These are phyloP conservation scores for Steinernema feltiae DNA, from an alignment of 1,140 invertebrate genomes.

Conservation along the genomic window DNA sequence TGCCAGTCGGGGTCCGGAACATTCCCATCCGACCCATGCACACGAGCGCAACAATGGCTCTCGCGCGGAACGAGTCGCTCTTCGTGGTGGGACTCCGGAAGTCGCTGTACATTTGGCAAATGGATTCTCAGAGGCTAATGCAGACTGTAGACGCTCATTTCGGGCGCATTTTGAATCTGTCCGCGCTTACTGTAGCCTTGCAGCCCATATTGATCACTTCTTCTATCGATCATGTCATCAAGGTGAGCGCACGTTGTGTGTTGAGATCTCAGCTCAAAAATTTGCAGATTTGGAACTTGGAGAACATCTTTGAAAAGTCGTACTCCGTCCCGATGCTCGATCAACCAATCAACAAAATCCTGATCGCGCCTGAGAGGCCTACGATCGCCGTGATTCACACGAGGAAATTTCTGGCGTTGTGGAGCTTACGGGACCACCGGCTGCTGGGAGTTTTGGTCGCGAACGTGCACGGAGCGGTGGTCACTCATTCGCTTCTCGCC, in stretches of 20 bases:
- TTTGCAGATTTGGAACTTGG: conserved; percentile 81
- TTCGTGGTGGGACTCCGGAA: conserved; percentile 90
- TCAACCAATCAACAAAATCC: conserved; percentile 83
- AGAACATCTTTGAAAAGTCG: conserved; percentile 94
- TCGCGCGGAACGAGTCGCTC: conserved; percentile 81
- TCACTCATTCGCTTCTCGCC: conserved; percentile 82
- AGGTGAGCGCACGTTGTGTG: too few relatives aligned
- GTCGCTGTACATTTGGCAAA: conserved; percentile 87
- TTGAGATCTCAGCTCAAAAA: too few relatives aligned
- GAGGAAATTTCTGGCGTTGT: conserved; percentile 84
- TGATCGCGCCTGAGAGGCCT: conserved; percentile 69
- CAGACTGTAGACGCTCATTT: conserved; percentile 94
- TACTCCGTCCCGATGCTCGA: conserved; percentile 88
- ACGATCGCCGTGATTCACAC: conserved; percentile 78
- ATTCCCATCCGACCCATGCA: conserved; percentile 66
- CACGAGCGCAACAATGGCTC: conserved; percentile 76
- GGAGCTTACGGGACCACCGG: conserved; percentile 68
- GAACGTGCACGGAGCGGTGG: conserved; percentile 83
- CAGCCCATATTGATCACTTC: conserved; percentile 92
- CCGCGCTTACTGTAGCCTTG: conserved; percentile 74
- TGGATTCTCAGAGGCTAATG: conserved; percentile 67
- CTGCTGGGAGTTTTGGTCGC: conserved; percentile 75
- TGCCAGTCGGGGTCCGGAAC: conserved; percentile 47
- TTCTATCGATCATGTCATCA: conserved; percentile 91
- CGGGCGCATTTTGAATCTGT: conserved; percentile 83